These are phyloP conservation scores for Leptopilina myrica DNA, from an alignment of 2,888 invertebrate genomes.

Conservation along the genomic window DNA sequence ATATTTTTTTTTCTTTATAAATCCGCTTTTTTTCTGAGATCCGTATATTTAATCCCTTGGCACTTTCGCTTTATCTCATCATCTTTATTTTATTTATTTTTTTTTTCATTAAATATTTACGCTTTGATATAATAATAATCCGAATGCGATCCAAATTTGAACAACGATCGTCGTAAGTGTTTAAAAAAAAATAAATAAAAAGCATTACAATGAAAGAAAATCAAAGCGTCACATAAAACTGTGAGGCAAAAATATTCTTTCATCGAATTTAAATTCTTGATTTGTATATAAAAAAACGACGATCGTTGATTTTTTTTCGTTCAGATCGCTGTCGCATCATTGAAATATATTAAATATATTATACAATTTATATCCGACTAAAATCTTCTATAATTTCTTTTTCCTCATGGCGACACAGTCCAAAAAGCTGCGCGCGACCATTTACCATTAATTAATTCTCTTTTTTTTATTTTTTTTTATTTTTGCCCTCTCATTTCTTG, in stretches of 20 bases:
- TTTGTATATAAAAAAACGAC: slow-evolving; percentile 20
- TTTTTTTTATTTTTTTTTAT: slow-evolving; percentile 40
- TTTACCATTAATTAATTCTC: slow-evolving; percentile 53
- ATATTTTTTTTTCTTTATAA: slow-evolving; percentile 11
- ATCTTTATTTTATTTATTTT: neutral
- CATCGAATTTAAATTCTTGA: slow-evolving; percentile 41
- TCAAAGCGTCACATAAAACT: slow-evolving; percentile 71
- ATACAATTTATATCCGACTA: slow-evolving; percentile 74
- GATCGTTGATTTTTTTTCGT: slow-evolving; percentile 56
- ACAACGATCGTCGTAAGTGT: slow-evolving; percentile 53
- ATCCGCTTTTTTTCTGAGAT: slow-evolving; percentile 47
- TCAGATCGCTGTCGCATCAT: slow-evolving; percentile 62
- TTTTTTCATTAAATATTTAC: slow-evolving; percentile 69
- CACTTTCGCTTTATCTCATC: slow-evolving; percentile 50
- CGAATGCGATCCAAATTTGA: slow-evolving; percentile 54
- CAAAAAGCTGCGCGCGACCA: slow-evolving; percentile 69
- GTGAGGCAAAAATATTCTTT: slow-evolving; percentile 62
- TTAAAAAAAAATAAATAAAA: slow-evolving; percentile 45
- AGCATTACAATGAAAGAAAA: slow-evolving; percentile 47
- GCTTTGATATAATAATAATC: slow-evolving; percentile 74
- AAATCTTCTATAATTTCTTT: slow-evolving; percentile 67
- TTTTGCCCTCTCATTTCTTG: slow-evolving; percentile 37
- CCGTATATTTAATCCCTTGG: slow-evolving; percentile 55
- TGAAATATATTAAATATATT: slow-evolving; percentile 76
- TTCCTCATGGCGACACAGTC: slow-evolving; percentile 63